These are phyloP conservation scores for Lepidocyrtoides sp. DNA, from an alignment of 2,888 invertebrate species.

Conservation along the genomic window DNA sequence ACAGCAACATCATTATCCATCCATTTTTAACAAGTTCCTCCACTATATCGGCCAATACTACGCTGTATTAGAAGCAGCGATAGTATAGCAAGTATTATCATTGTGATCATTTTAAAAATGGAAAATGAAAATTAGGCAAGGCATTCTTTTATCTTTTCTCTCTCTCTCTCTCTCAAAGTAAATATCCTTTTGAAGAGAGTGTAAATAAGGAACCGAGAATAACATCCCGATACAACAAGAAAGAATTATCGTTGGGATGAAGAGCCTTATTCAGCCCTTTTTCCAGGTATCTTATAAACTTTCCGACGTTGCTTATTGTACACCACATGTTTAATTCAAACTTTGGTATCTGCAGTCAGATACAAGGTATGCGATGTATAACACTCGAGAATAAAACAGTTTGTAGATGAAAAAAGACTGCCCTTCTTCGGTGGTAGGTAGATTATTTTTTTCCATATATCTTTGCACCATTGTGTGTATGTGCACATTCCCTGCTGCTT, in stretches of 20 bases:
- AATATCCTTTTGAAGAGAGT: conserved; percentile 21
- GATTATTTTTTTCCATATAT: background rate
- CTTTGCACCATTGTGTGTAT: background rate
- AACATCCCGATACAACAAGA: background rate
- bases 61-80: background rate
- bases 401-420: background rate
- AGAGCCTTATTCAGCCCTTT: conserved; percentile 17
- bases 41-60: background rate
- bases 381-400: too few relatives aligned
- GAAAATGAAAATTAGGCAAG: conserved; percentile 41
- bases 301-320: too few relatives aligned
- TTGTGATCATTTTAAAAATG: conserved; percentile 36
- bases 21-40: conserved; percentile 40
- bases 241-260: background rate
- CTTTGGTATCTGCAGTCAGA: too few relatives aligned
- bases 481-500: conserved; percentile 66
- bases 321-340: too few relatives aligned
- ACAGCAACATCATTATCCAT: conserved; percentile 31
- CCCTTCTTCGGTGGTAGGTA: background rate
- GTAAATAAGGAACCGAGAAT: conserved; percentile 27
- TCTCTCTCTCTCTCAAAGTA: background rate
- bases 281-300: background rate
- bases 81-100: conserved; percentile 8
- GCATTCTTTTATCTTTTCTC: background rate
- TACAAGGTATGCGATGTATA: too few relatives aligned